Base-by-base conservation (phyloP, 2,113 vertebrate species). In the Cyanoliseus patagonus region DNA sequence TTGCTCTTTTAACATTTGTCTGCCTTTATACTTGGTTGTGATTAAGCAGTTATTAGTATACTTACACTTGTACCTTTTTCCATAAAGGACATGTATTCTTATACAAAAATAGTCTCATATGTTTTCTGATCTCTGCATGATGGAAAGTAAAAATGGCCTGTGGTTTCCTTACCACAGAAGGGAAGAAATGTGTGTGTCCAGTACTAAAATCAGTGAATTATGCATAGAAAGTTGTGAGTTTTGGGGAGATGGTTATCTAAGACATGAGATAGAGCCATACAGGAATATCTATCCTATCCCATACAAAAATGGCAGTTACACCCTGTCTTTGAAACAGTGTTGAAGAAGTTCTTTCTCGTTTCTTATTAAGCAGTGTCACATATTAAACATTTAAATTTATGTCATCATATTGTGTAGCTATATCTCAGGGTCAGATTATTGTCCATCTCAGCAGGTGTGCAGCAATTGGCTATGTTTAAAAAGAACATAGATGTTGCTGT, bases 371-470 rank as follows among this genome's bases (percentile, higher is more conserved):
- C 11, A 35, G 17, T 31, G 4, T 61, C 69, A 28, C 16, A 8
- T 59, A 44, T 47, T 70, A 63, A 47, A 35, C 23, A 41, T 72
- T 59, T 79, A 70, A 82, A 80, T n/a, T 3, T 51, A 39, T 35
- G 19, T 63, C 42, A 52, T 70, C 10, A 0, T n/a, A 46, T 51
- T 31, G 0, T 49, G 13, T 23, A 39, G 37, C 20, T 70, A 23
- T 49, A 46, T 69, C 92, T 78, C 37, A 63, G 57, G 11, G 12
- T 63, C 68, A 30, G 41, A 20, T 42, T 53, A 30, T 37, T 75
- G 55, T 72, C 35, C 16, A 6, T 86, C 47, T 86, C 33, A 35
- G 33, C 22, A 55, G 17, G 3, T 66, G 25, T 42, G 42, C 7
- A n/a, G 35, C 25, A 74, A 5, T 22, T 75, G 7, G 4, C 35